These are phyloP conservation scores for Pantelozetes paolii DNA, from an alignment of 2,888 invertebrate genomes.

Conservation along the genomic window DNA sequence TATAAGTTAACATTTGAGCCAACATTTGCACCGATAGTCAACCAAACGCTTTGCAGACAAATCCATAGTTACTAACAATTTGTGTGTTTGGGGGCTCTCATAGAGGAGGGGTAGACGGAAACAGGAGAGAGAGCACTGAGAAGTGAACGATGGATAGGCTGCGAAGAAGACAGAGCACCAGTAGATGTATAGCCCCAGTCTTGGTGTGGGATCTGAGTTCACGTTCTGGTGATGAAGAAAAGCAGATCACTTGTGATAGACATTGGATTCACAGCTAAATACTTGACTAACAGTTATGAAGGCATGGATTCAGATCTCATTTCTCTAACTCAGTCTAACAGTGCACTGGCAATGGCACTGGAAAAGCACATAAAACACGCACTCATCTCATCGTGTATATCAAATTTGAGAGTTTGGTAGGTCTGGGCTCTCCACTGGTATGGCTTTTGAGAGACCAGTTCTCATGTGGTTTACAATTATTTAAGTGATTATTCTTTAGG, in stretches of 20 bases:
- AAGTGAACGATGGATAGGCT: conserved; percentile 24
- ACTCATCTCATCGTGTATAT: conserved; percentile 29
- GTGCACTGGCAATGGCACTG: not conserved
- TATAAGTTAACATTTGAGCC: not conserved
- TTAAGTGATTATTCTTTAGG: conserved; percentile 35
- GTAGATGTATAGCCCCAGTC: conserved; percentile 18
- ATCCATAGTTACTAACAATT: not conserved
- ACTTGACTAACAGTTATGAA: conserved; percentile 19
- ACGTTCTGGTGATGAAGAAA: conserved; percentile 26
- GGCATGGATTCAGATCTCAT: not conserved
- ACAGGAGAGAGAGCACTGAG: conserved; percentile 3
- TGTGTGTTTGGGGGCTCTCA: conserved; percentile 3
- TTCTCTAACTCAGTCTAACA: not conserved
- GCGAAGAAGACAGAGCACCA: conserved; percentile 30
- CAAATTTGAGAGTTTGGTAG: conserved; percentile 1
- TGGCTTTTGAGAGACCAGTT: not conserved
- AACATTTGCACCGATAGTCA: conserved; percentile 19
- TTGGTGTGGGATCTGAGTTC: conserved; percentile 28
- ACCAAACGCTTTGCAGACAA: not conserved
- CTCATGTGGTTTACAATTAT: conserved; percentile 37
- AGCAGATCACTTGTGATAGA: conserved; percentile 31
- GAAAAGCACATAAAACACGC: conserved; percentile 17
- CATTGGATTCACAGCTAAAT: conserved; percentile 19
- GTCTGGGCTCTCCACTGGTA: not conserved
- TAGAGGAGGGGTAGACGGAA: conserved; percentile 34